Conservation (phyloP, 2,797 vertebrate genomes). For the Scomberomorus guttatus region DNA sequence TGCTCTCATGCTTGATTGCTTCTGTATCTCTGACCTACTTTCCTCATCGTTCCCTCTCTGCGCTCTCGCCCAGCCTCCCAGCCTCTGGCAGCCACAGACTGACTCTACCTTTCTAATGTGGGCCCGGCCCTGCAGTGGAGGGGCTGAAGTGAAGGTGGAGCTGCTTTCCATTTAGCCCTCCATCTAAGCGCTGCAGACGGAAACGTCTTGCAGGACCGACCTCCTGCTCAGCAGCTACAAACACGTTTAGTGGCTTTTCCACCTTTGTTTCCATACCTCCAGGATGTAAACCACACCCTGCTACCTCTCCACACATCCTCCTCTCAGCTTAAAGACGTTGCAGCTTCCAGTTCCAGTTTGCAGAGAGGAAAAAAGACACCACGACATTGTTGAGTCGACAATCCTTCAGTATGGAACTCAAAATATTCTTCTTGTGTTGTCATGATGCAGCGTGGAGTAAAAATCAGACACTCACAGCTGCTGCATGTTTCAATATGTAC, state of each 20-base stretch:
- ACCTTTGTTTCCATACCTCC: constrained; percentile 42
- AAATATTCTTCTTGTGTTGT: constrained; percentile 36
- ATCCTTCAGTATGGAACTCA: constrained; percentile 18
- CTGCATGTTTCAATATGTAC: constrained; percentile 61
- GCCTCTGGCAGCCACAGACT: constrained; percentile 28
- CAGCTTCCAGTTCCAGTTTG: constrained; percentile 11
- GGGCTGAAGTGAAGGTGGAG: constrained; percentile 48
- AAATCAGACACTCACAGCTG: constrained; percentile 59
- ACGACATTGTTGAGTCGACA: constrained; percentile 6
- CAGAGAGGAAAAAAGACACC: background rate
- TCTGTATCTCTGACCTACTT: constrained; percentile 85
- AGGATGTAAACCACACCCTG: constrained; percentile 51
- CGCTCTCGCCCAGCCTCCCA: constrained; percentile 48
- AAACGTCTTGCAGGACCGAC: constrained; percentile 31
- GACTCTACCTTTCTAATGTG: constrained; percentile 54
- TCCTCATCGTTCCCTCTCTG: constrained; percentile 47
- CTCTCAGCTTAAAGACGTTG: background rate
- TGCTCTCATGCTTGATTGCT: constrained; percentile 79
- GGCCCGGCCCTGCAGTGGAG: constrained; percentile 25
- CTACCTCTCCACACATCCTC: constrained; percentile 14
- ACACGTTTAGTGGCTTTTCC: constrained; percentile 1
- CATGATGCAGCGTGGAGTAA: constrained; percentile 41
- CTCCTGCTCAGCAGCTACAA: constrained; percentile 5
- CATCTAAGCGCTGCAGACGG: constrained; percentile 18
- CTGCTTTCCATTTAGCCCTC: constrained; percentile 49